Evolutionary conservation across 2,888 invertebrate genomes (phyloP).

Genomic region (Schizotus pectinicornis): DNA sequence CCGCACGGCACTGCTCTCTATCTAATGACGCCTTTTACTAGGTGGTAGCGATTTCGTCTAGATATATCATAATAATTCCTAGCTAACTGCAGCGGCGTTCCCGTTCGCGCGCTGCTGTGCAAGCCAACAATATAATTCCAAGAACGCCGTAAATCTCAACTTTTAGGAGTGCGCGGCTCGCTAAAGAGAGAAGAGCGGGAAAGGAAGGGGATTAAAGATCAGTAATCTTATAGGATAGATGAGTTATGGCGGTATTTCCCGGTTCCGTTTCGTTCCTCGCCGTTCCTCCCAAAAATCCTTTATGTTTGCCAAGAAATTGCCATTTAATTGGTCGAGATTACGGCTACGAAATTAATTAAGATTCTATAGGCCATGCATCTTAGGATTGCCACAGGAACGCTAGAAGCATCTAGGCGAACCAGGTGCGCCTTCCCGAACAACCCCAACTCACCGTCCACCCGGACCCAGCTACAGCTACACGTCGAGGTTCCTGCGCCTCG

Average conservation of each 20-base stretch:
- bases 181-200: conserved; percentile 62
- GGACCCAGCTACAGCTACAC: background rate
- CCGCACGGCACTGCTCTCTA: conserved; percentile 43
- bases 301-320: conserved; percentile 59
- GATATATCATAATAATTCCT: conserved; percentile 63
- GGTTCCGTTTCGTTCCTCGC: conserved; percentile 52
- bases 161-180: conserved; percentile 64
- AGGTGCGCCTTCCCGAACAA: conserved; percentile 44
- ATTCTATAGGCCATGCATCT: conserved; percentile 60
- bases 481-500: conserved; percentile 22
- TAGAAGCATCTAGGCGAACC: conserved; percentile 30
- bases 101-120: conserved; percentile 52
- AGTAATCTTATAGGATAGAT: conserved; percentile 75
- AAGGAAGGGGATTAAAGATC: conserved; percentile 76
- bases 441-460: conserved; percentile 14
- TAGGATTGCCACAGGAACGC: conserved; percentile 45
- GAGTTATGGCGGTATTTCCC: conserved; percentile 68
- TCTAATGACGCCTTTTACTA: conserved; percentile 56
- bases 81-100: conserved; percentile 57
- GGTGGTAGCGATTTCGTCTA: conserved; percentile 58
- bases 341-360: conserved; percentile 59
- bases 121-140: conserved; percentile 71
- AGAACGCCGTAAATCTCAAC: conserved; percentile 73
- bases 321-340: conserved; percentile 60
- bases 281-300: conserved; percentile 58